Evolutionary conservation across 2,113 vertebrate species (phyloP).

Genomic region (Rhinoderma darwinii): DNA sequence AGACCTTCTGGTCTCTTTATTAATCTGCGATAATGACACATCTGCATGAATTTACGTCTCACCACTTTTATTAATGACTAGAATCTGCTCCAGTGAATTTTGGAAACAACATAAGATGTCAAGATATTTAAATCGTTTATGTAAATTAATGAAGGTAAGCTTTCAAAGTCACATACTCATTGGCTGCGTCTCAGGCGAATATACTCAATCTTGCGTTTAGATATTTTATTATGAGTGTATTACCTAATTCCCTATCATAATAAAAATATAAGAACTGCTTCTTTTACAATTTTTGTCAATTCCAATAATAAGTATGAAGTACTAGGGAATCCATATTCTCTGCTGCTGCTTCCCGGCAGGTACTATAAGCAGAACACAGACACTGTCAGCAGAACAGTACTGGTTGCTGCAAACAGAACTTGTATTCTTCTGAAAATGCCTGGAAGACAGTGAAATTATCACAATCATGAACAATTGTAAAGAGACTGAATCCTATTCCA

Average conservation of each 20-base stretch:
- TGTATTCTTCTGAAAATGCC: too few species aligned
- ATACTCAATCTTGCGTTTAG: not conserved
- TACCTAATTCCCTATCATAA: not conserved
- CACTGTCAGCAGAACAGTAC: too few species aligned
- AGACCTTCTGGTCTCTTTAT: slow-evolving; percentile 48
- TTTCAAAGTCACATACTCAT: not conserved
- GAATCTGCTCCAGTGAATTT: not conserved
- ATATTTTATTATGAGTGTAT: not conserved
- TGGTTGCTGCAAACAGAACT: too few species aligned
- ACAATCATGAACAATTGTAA: too few species aligned
- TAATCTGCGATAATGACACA: slow-evolving; percentile 54
- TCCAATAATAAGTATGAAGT: too few species aligned
- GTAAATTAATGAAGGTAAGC: slow-evolving; percentile 12
- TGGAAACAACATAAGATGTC: not conserved
- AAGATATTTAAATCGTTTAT: slow-evolving; percentile 29
- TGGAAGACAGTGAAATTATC: too few species aligned
- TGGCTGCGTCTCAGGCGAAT: not conserved
- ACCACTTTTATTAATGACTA: slow-evolving; percentile 13
- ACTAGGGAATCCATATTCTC: too few species aligned
- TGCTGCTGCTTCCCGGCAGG: too few species aligned
- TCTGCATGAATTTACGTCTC: slow-evolving; percentile 49
- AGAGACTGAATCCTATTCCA: too few species aligned
- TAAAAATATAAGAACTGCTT: not conserved
- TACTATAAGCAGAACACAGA: too few species aligned
- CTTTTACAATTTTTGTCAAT: too few species aligned